Base-by-base conservation (phyloP, 53 echinoderm and acorn worm species). In the Crossaster papposus region DNA sequence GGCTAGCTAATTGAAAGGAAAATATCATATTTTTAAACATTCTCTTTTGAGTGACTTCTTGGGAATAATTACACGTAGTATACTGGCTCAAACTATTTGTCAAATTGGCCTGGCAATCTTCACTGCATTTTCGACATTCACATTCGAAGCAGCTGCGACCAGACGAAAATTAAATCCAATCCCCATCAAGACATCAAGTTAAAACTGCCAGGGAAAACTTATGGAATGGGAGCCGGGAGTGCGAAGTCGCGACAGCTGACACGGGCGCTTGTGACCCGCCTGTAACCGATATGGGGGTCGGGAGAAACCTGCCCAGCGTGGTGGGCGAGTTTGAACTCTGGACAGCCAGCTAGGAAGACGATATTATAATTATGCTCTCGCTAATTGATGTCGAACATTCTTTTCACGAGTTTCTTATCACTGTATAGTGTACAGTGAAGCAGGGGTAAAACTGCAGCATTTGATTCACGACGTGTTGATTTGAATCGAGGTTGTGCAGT, bases 221-320 rank as follows among this genome's bases (percentile, higher is more conserved):
- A 50, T 65, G 38, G 30, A 65, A 83, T 64, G n/a, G 15, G 70
- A 81, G 65, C 18, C 14, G 22, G 44, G 33, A 83, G 83, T 29
- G 83, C 83, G 50, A 83, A 36, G 81, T 11, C 15, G 23, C 50
- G 51, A 83, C 83, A 83, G 83, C 83, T 83, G 83, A 83, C 83
- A 11, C 83, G 35, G 14, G 75, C 75, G 35, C 13, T 20, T 74
- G 75, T 74, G 75, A 36, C 75, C 75, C 33, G 68, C 28, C 68
- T 68, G 68, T 68, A 68, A 68, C 20, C 28, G 68, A 68, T 68
- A 18, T 26, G 68, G 17, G 68, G 26, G 11, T 26, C 58, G 15
- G 58, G 58, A 20, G 15, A 58, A 17, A 14, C 22, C 58, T 17
- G 68, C 68, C 68, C 68, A 68, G 68, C 68, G 28, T 26, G n/a